These are phyloP conservation scores for Sphenodon punctatus DNA, from an alignment of 2,797 vertebrate genomes.

Conservation along the genomic window DNA sequence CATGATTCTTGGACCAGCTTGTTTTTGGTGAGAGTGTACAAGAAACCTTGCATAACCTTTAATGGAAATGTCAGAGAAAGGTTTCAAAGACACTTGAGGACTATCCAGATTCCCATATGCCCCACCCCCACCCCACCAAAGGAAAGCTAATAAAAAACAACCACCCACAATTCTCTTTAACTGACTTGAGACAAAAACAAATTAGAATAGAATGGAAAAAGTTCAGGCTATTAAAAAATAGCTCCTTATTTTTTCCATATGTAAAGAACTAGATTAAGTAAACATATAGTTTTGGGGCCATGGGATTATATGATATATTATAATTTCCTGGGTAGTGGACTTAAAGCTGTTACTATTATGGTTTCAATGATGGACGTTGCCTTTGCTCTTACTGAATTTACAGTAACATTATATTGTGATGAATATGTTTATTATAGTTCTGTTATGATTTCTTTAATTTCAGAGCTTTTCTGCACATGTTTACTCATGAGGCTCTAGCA, in stretches of 20 bases:
- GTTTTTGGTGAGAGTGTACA: too few species aligned
- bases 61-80: background rate
- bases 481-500: background rate
- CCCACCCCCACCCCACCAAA: background rate
- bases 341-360: background rate
- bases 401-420: background rate
- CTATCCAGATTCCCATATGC: background rate
- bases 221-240: background rate
- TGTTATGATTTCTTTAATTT: background rate
- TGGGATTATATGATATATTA: background rate
- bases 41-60: too few species aligned
- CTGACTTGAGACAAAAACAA: background rate
- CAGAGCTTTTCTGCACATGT: background rate
- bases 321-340: background rate
- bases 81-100: background rate
- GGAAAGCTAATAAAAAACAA: constrained; percentile 4
- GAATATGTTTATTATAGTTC: background rate
- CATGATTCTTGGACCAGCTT: too few species aligned
- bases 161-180: too few species aligned
- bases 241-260: constrained; percentile 1
- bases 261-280: background rate
- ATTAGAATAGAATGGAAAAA: background rate
- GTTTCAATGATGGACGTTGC: background rate
- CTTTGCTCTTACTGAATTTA: background rate
- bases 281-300: background rate